Percentiles rank a stretch among this genome's conserved stretches.
phyloP scores from a whole-genome alignment of 2,113 vertebrate species.

The Phylloscopus whistleri region DNA sequence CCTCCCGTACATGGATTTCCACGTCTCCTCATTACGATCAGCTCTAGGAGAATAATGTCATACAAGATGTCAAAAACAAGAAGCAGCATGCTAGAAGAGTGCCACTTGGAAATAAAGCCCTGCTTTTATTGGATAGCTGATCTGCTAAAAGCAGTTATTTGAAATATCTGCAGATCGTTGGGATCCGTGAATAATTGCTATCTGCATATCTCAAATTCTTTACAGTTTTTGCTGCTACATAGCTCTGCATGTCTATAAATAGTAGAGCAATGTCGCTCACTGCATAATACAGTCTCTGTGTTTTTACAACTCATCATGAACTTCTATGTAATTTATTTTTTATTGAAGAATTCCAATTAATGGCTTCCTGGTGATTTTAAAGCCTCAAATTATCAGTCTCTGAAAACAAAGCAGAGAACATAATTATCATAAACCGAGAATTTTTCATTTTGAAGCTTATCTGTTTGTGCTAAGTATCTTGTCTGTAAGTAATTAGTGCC shows the following conservation, averaged over 20 bases:
- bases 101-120: constrained; percentile 66
- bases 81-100: constrained; percentile 55
- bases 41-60: constrained; percentile 38
- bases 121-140: constrained; percentile 65
- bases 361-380: constrained; percentile 90
- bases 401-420: constrained; percentile 87
- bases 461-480: constrained; percentile 88
- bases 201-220: constrained; percentile 75
- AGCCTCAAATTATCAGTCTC: constrained; percentile 88
- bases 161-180: constrained; percentile 71
- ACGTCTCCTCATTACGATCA: neutral
- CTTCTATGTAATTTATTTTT: constrained; percentile 88
- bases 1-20: neutral
- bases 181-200: constrained; percentile 76
- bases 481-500: constrained; percentile 87
- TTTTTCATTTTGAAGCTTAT: constrained; percentile 90
- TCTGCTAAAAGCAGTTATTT: constrained; percentile 75
- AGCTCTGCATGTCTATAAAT: constrained; percentile 75
- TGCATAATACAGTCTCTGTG: constrained; percentile 81
- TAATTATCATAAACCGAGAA: constrained; percentile 87
- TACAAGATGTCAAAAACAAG: constrained; percentile 60
- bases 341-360: constrained; percentile 91
- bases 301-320: constrained; percentile 86
- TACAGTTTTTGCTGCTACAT: constrained; percentile 74
- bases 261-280: constrained; percentile 73